Percentiles rank a stretch among this genome's conserved stretches.
Evolutionary conservation across 1,140 invertebrate genomes (phyloP).

Genomic region (Aphaenogaster rudis): DNA sequence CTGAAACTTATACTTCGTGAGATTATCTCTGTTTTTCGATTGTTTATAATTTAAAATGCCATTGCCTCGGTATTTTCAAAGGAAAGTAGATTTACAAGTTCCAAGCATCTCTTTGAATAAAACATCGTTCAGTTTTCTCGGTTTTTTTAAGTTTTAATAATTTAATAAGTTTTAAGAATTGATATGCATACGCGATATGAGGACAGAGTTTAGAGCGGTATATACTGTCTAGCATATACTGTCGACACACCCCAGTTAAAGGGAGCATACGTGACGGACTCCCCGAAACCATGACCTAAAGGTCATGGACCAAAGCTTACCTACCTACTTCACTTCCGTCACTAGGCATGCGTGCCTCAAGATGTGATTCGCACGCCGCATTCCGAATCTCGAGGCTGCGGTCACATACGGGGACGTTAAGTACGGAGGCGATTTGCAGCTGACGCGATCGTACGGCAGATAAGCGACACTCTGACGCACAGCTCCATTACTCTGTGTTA

Average conservation of each 20-base stretch:
- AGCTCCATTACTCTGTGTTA: neutral
- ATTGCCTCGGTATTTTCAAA: neutral
- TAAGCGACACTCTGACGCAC: constrained; percentile 22
- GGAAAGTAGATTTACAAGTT: neutral
- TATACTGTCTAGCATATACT: neutral
- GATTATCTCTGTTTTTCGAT: neutral
- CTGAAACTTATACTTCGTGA: constrained; percentile 19
- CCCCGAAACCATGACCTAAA: constrained; percentile 11
- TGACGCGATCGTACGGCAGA: constrained; percentile 3
- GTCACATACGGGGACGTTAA: constrained; percentile 21
- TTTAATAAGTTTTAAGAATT: constrained; percentile 3
- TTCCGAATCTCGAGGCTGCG: neutral
- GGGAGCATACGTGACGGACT: neutral
- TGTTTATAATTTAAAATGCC: constrained; percentile 15
- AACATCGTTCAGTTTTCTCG: neutral
- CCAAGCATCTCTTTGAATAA: neutral
- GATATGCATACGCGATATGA: neutral
- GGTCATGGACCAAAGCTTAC: neutral
- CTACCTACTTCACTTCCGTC: neutral
- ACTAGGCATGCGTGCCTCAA: neutral
- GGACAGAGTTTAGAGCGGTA: too few relatives aligned
- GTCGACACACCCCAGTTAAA: neutral
- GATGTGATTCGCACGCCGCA: constrained; percentile 11
- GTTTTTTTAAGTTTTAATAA: neutral
- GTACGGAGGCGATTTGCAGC: constrained; percentile 26